These are phyloP conservation scores for Sympetrum striolatum DNA, from an alignment of 2,888 invertebrate species.

Conservation along the genomic window DNA sequence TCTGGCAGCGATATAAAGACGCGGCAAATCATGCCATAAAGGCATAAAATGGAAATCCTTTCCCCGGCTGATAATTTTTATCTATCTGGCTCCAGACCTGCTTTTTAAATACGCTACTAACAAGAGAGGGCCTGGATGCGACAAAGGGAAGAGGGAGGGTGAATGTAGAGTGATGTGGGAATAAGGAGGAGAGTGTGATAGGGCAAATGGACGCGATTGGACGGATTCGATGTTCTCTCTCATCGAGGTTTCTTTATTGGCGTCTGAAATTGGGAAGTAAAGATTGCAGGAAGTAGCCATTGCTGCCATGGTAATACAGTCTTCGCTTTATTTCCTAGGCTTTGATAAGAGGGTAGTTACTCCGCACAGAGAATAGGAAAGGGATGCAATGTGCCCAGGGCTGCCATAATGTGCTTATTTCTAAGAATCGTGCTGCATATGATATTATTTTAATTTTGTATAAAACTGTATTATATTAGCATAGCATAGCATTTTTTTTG, in stretches of 20 bases:
- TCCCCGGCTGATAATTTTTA: not conserved
- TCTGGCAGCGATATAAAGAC: not conserved
- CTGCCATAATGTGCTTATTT: no score
- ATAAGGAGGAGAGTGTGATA: not conserved
- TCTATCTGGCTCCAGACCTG: not conserved
- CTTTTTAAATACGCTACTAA: not conserved
- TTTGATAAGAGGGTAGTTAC: not conserved
- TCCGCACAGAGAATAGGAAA: not conserved
- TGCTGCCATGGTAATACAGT: not conserved
- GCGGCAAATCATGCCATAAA: not conserved
- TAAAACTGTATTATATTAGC: no score
- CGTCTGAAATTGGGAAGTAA: not conserved
- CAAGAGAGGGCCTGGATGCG: not conserved
- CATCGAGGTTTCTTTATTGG: not conserved
- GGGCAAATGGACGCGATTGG: not conserved
- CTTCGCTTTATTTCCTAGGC: not conserved
- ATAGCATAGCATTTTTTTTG: no score
- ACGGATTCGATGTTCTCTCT: not conserved
- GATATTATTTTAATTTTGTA: no score
- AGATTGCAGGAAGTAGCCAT: not conserved
- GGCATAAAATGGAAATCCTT: not conserved
- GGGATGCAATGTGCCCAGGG: no score
- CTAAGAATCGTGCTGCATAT: no score
- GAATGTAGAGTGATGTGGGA: not conserved
- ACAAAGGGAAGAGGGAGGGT: not conserved